Evolutionary conservation across 2,888 invertebrate genomes (phyloP), one percentile per base, ranked within the genome.

Genomic region (Torymus tubicola): DNA sequence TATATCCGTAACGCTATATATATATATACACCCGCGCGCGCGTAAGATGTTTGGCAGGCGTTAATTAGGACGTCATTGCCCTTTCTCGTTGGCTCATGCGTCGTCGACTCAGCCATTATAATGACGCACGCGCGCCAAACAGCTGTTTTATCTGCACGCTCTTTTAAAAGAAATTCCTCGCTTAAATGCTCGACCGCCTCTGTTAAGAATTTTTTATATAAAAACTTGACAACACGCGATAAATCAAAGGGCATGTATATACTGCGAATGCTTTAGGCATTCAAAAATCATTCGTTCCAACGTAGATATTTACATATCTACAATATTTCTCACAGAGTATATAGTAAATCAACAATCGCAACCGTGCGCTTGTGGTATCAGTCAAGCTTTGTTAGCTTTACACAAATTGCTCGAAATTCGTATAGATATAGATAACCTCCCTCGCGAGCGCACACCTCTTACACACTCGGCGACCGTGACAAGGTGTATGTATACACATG

Each of bases 1-100:
- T 42, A 42, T 42, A 31, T 31, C 3, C 31, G 31, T 0, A 31
- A 31, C 2, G 31, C 4, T 8, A 1, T 42, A 21, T 21, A 21
- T 21, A 21, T 21, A 21, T 21, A 21, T 2, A 42, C 42, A 42
- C 42, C 42, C 42, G 42, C 42, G 8, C 1, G 3, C 31, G 3
- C 31, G 3, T 5, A 31, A 31, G 31, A 8, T 42, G 61, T 72
- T 68, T 64, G 64, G 58, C 64, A 64, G 74, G 64, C 69, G 63
- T 53, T 69, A 69, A 79, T 70, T 72, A 74, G 74, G 21, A 53
- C 24, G 57, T 71, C 12, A 31, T 42, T 78, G 21, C 12, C 24
- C 16, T 68, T 68, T 67, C 65, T 67, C 67, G 52, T 13, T n/a
- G n/a, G n/a, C 12, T n/a, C 16, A 42, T 24, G 5, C 14, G 18